Conservation (phyloP, 2,113 vertebrate genomes). For the Gnathonemus longibarbis region DNA sequence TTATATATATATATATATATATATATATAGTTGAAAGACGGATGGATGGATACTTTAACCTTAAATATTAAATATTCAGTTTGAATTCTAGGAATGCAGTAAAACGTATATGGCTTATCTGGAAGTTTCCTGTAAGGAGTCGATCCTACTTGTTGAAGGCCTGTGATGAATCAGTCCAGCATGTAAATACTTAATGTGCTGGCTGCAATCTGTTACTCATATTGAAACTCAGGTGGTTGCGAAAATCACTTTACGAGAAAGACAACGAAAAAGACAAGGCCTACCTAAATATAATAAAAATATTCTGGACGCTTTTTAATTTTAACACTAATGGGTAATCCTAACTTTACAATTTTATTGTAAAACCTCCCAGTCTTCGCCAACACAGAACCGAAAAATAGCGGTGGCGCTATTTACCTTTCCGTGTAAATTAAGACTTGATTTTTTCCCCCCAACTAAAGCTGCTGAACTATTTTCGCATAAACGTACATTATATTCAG, state of each 20-base stretch:
- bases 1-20: neutral
- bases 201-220: neutral
- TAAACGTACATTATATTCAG: neutral
- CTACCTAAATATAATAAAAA: neutral
- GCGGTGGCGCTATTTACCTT: conserved; percentile 15
- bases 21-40: neutral
- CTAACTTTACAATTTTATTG: neutral
- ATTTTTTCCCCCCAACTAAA: neutral
- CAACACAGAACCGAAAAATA: neutral
- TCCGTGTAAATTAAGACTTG: neutral
- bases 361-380: neutral
- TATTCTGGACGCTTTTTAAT: neutral
- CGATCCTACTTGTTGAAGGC: neutral
- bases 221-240: neutral
- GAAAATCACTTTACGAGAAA: neutral
- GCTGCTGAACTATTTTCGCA: neutral
- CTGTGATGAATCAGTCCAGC: neutral
- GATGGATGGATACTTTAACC: neutral
- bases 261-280: neutral
- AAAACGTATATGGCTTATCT: neutral
- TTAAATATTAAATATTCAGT: neutral
- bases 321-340: neutral
- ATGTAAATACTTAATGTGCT: neutral
- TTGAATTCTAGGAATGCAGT: neutral
- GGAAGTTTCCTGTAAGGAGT: neutral